phyloP scores from a whole-genome alignment of 2,888 invertebrate species.

The Drosophila tripunctata region DNA sequence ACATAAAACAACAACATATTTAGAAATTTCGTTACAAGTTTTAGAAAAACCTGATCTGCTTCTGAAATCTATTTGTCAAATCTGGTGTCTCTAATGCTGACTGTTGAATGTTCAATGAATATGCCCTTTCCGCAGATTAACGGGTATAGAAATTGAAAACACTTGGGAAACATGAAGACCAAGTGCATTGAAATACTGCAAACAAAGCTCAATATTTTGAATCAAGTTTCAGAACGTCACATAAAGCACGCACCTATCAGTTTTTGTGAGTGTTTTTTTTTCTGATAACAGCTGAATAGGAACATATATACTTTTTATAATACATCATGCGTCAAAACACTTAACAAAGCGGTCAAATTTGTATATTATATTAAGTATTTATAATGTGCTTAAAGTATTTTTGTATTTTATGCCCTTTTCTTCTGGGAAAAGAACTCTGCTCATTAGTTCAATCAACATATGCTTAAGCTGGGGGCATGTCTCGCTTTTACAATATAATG shows the following conservation, averaged over 20 bases:
- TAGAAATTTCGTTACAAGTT: too few relatives aligned
- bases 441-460: slow-evolving; percentile 34
- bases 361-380: not conserved
- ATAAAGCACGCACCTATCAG: not conserved
- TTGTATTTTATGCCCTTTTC: slow-evolving; percentile 9
- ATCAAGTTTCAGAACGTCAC: not conserved
- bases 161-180: not conserved
- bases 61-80: too few relatives aligned
- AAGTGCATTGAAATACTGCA: not conserved
- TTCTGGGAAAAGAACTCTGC: slow-evolving; percentile 17
- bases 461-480: slow-evolving; percentile 27
- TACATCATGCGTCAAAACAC: not conserved
- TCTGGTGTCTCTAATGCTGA: too few relatives aligned
- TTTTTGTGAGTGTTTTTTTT: not conserved
- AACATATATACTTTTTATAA: not conserved
- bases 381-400: not conserved
- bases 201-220: not conserved
- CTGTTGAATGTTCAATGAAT: too few relatives aligned
- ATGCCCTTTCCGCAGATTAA: too few relatives aligned
- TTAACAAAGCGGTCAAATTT: not conserved
- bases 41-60: too few relatives aligned
- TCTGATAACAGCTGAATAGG: slow-evolving; percentile 10
- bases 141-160: not conserved
- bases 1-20: too few relatives aligned
- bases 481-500: slow-evolving; percentile 10